A percentile compares a stretch with the other conserved stretches of the same genome.
Conservation (phyloP, 2,888 invertebrate species). For the Phengaris arion region DNA sequence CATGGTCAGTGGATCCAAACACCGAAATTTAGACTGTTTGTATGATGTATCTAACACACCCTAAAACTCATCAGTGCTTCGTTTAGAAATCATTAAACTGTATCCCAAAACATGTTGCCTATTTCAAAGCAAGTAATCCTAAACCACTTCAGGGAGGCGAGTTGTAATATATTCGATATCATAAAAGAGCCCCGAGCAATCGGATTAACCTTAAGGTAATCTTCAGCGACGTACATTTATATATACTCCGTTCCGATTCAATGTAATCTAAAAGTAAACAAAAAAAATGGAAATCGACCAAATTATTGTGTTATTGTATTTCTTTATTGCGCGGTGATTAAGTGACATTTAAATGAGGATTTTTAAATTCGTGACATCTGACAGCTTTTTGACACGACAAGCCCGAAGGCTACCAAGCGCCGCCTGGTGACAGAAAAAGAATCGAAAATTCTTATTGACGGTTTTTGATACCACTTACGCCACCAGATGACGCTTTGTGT, state of each 20-base stretch:
- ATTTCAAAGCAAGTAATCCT: slow-evolving; percentile 16
- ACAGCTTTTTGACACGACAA: too few species aligned
- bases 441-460: too few species aligned
- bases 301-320: too few species aligned
- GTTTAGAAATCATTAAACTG: not conserved
- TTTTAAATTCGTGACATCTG: too few species aligned
- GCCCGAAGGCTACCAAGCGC: too few species aligned
- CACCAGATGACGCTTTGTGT: too few species aligned
- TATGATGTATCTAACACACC: not conserved
- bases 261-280: not conserved
- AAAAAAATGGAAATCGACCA: too few species aligned
- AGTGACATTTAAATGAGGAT: too few species aligned
- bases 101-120: not conserved
- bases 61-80: not conserved
- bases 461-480: too few species aligned
- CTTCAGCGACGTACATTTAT: not conserved
- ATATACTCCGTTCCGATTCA: not conserved
- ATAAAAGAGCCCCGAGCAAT: slow-evolving; percentile 18
- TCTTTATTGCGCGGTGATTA: too few species aligned
- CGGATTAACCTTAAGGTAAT: slow-evolving; percentile 11
- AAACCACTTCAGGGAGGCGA: slow-evolving; percentile 4
- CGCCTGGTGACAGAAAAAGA: too few species aligned
- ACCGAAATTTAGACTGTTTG: too few species aligned
- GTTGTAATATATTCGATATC: slow-evolving; percentile 9
- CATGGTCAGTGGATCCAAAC: not conserved